phyloP scores from a whole-genome alignment of 1,140 invertebrate species.

The Scaptomyza hsui region DNA sequence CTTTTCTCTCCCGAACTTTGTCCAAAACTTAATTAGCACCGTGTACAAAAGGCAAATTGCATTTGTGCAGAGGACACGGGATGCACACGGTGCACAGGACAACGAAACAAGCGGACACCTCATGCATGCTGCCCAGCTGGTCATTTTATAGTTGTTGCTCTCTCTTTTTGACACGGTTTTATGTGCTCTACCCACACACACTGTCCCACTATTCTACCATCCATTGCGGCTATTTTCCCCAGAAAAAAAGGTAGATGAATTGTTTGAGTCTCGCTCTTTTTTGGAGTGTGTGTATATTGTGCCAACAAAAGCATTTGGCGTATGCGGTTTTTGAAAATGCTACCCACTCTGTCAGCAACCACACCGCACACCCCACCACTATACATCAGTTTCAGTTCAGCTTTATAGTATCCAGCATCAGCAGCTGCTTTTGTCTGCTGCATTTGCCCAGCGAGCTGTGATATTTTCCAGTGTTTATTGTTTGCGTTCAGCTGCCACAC shows the following conservation, averaged over 20 bases:
- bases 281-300: constrained; percentile 4
- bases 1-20: constrained; percentile 12
- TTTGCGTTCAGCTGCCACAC: constrained; percentile 56
- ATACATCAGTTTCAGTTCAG: neutral
- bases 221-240: constrained; percentile 18
- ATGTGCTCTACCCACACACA: neutral
- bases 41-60: constrained; percentile 51
- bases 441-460: constrained; percentile 63
- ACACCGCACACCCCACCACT: neutral
- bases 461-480: constrained; percentile 71
- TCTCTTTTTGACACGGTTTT: constrained; percentile 9
- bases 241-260: constrained; percentile 69
- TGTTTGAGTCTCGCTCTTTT: constrained; percentile 12
- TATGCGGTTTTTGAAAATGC: constrained; percentile 54
- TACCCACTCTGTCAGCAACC: neutral
- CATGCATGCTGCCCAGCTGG: neutral
- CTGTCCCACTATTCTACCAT: neutral
- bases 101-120: constrained; percentile 19
- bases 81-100: too few species aligned
- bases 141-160: constrained; percentile 39
- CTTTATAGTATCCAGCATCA: constrained; percentile 38
- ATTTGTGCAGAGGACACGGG: constrained; percentile 38
- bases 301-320: constrained; percentile 69
- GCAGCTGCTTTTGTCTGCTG: constrained; percentile 50
- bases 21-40: constrained; percentile 65